Percentiles rank a stretch among this genome's conserved stretches.
Conservation (phyloP, 1,140 invertebrate species). For the Bactericera cockerelli region DNA sequence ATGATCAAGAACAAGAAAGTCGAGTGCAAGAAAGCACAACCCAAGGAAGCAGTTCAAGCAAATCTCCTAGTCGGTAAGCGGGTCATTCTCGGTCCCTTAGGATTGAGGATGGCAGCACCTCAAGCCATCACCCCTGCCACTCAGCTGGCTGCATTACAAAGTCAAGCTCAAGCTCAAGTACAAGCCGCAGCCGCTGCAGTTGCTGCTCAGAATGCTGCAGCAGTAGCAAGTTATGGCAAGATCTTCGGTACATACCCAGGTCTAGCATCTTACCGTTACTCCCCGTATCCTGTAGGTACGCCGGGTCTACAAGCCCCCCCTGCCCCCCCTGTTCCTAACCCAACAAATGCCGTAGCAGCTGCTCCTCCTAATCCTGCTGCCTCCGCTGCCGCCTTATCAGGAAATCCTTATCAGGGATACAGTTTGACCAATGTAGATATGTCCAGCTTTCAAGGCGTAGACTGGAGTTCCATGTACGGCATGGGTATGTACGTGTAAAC, state of each 20-base stretch:
- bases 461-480: constrained; percentile 78
- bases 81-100: constrained; percentile 48
- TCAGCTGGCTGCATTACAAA: constrained; percentile 35
- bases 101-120: constrained; percentile 42
- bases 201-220: constrained; percentile 35
- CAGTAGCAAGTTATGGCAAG: constrained; percentile 47
- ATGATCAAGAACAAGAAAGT: constrained; percentile 88
- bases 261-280: constrained; percentile 52
- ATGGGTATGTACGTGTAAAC: constrained; percentile 76
- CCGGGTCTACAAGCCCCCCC: constrained; percentile 37
- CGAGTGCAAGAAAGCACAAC: constrained; percentile 84
- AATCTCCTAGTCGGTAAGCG: constrained; percentile 55
- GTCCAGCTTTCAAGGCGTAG: constrained; percentile 77
- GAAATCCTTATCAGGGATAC: constrained; percentile 62
- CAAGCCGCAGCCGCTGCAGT: constrained; percentile 32
- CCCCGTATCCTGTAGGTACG: constrained; percentile 47
- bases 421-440: constrained; percentile 72
- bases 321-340: constrained; percentile 31
- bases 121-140: constrained; percentile 34
- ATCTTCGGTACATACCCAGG: constrained; percentile 45
- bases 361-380: constrained; percentile 36
- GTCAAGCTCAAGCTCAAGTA: constrained; percentile 37
- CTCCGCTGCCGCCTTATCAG: constrained; percentile 38
- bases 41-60: constrained; percentile 71
- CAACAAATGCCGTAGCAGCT: constrained; percentile 30